These are phyloP conservation scores for Apteryx mantelli DNA, from an alignment of 2,113 vertebrate species.

Conservation along the genomic window DNA sequence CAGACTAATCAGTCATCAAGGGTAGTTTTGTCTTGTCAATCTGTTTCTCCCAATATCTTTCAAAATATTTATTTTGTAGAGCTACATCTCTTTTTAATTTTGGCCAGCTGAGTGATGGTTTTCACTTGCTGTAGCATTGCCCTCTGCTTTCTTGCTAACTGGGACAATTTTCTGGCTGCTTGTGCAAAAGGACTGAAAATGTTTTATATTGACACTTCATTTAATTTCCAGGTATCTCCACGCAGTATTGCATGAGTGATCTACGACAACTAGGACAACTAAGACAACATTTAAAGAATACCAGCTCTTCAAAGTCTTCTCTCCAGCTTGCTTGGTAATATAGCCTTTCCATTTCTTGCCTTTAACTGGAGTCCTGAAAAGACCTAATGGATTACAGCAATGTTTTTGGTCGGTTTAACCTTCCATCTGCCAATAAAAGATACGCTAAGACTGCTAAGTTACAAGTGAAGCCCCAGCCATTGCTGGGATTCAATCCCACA, in stretches of 20 bases:
- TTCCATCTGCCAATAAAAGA: neutral
- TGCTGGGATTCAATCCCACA: neutral
- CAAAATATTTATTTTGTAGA: neutral
- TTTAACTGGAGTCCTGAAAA: conserved; percentile 48
- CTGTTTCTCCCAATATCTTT: neutral
- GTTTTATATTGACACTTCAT: neutral
- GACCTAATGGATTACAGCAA: conserved; percentile 45
- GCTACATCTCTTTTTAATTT: neutral
- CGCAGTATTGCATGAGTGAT: neutral
- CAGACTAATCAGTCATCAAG: neutral
- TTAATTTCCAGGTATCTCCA: neutral
- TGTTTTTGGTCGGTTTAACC: neutral
- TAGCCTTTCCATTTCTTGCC: neutral
- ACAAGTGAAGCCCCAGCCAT: conserved; percentile 13
- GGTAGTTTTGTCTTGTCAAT: neutral
- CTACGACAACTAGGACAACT: neutral
- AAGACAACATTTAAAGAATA: neutral
- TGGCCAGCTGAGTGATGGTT: neutral
- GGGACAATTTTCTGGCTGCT: neutral
- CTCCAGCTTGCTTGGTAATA: conserved; percentile 24
- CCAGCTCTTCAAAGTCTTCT: neutral
- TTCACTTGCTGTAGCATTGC: neutral
- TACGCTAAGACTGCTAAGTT: conserved; percentile 31
- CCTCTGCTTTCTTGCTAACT: neutral
- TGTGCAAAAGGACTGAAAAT: neutral